These are phyloP conservation scores for Rutpela maculata DNA, from an alignment of 2,888 invertebrate genomes.

Conservation along the genomic window DNA sequence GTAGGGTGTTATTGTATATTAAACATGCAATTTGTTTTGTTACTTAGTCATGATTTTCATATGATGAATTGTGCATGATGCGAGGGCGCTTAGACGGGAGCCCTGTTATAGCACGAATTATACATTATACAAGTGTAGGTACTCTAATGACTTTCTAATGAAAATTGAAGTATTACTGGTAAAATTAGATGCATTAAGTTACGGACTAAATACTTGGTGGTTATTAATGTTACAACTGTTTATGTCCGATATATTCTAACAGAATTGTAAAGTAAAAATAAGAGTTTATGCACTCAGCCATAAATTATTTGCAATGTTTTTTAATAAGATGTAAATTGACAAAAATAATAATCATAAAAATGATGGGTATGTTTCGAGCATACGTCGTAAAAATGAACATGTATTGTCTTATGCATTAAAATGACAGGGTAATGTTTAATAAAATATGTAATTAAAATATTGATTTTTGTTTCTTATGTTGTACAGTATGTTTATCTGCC, in stretches of 20 bases:
- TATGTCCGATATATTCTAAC: neutral
- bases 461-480: too few relatives aligned
- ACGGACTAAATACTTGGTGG: neutral
- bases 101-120: conserved; percentile 14
- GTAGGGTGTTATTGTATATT: conserved; percentile 33
- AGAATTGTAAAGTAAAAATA: neutral
- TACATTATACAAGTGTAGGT: conserved; percentile 20
- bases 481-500: too few relatives aligned
- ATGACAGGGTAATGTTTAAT: too few relatives aligned
- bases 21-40: conserved; percentile 34
- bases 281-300: neutral
- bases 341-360: too few relatives aligned
- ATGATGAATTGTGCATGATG: conserved; percentile 19
- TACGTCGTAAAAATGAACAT: too few relatives aligned
- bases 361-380: too few relatives aligned
- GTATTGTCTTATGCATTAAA: too few relatives aligned
- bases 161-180: neutral
- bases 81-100: neutral
- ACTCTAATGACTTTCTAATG: conserved; percentile 24
- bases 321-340: neutral
- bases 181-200: conserved; percentile 16
- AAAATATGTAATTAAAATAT: too few relatives aligned
- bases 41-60: conserved; percentile 34
- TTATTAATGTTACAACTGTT: neutral
- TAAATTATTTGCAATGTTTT: neutral